Evolutionary conservation across 2,888 invertebrate genomes (phyloP), one percentile per base, ranked within the genome.

Genomic region (Zaprionus obscuricornis): DNA sequence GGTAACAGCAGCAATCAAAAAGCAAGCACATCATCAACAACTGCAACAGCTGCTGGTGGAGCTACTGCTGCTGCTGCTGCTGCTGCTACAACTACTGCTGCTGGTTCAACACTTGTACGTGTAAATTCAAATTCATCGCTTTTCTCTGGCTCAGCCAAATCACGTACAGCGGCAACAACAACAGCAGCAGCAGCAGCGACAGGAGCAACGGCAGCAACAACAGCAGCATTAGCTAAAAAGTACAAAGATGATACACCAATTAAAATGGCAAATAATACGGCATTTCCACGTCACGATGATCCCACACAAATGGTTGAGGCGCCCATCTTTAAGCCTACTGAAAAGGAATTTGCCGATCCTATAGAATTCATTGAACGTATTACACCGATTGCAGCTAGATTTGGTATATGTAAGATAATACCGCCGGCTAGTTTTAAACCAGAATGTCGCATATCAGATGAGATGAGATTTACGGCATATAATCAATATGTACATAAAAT

Each of bases 401-500:
- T 93, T 88, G 97, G 98, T 0, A 93, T 98, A 57, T 98, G 97
- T 86, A 93, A 95, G 67, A 95, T 98, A 17, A 94, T 97, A 14
- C 96, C 97, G 2, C 98, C 98, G 0, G 87, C 92, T 0, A 93
- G 91, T 56, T 97, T 96, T 84, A 93, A 94, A 81, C 95, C 96
- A 1, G 95, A 96, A 66, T 97, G 97, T 83, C 93, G 94, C 72
- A 93, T 97, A 0, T 93, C 94, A 7, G 97, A 97, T 66, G 95
- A 96, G 60, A 94, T 96, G 92, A 91, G 96, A 2, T 98, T 98
- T 84, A 95, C 94, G 0, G 96, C 96, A 0, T 95, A 95, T 66
- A 96, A 97, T 89, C 98, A 98, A 87, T 97, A 97, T 81, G 94
- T 98, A 1, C 95, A 97, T 77, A 95, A 96, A 66, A 94, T 98